Conservation (phyloP, 2,113 vertebrate genomes). For the Gavialis gangeticus region DNA sequence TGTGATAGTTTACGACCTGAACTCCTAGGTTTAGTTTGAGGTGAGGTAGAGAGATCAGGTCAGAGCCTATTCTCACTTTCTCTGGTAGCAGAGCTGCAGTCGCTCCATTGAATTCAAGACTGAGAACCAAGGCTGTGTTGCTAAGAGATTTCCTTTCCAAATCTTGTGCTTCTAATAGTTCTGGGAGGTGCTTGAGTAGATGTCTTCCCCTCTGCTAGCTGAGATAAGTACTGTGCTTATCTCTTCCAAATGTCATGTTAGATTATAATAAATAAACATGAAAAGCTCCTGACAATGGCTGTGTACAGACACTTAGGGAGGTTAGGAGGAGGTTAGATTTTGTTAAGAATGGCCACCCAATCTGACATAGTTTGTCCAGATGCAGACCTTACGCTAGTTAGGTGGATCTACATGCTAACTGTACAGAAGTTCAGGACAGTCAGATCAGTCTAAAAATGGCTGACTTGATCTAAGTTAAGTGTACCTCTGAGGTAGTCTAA, state of each 20-base stretch:
- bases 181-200: background rate
- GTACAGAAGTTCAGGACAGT: too few species aligned
- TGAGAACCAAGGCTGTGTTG: fast-evolving
- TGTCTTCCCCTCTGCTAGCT: slow-evolving; percentile 14
- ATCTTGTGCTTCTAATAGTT: slow-evolving; percentile 25
- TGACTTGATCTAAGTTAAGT: too few species aligned
- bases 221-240: slow-evolving; percentile 43
- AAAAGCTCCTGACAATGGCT: background rate
- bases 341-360: too few species aligned
- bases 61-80: background rate
- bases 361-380: too few species aligned
- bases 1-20: slow-evolving; percentile 17
- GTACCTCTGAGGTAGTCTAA: too few species aligned
- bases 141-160: background rate
- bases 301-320: too few species aligned
- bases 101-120: background rate
- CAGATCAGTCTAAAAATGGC: too few species aligned
- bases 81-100: fast-evolving
- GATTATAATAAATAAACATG: slow-evolving; percentile 42
- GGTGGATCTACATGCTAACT: too few species aligned
- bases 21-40: background rate
- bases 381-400: too few species aligned
- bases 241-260: slow-evolving; percentile 6
- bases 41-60: background rate
- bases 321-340: too few species aligned